Percentiles rank a stretch among this genome's conserved stretches.
phyloP scores from a whole-genome alignment of 2,113 vertebrate species.

The Elachura formosa region DNA sequence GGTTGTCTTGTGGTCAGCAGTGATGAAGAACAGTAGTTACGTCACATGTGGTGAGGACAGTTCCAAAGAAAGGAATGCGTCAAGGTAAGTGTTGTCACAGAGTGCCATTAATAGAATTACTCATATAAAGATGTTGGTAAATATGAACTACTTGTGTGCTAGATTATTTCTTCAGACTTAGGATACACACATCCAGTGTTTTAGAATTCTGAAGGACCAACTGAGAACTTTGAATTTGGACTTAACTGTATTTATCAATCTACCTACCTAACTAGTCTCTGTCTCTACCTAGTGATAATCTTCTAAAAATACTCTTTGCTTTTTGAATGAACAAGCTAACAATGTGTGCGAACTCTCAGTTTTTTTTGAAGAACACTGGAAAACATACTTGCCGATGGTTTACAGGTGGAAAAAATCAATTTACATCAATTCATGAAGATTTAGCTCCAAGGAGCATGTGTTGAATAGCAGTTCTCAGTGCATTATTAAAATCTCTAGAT shows the following conservation, averaged over 20 bases:
- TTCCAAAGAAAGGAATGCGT: background rate
- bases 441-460: background rate
- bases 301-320: background rate
- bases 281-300: background rate
- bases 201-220: background rate
- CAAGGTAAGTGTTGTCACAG: background rate
- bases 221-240: background rate
- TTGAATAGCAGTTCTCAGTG: background rate
- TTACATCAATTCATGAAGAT: background rate
- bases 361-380: background rate
- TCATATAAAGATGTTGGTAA: background rate
- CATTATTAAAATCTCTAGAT: background rate
- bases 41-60: background rate
- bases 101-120: background rate
- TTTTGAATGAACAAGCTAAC: background rate
- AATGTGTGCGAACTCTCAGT: background rate
- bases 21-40: background rate
- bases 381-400: background rate
- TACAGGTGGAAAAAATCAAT: background rate
- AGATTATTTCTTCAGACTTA: background rate
- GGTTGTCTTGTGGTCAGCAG: background rate
- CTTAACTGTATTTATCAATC: too few relatives aligned
- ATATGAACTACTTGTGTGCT: background rate
- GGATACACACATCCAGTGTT: background rate
- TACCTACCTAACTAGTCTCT: background rate